phyloP scores from a whole-genome alignment of 2,888 invertebrate species.

The Seladonia tumulorum region DNA sequence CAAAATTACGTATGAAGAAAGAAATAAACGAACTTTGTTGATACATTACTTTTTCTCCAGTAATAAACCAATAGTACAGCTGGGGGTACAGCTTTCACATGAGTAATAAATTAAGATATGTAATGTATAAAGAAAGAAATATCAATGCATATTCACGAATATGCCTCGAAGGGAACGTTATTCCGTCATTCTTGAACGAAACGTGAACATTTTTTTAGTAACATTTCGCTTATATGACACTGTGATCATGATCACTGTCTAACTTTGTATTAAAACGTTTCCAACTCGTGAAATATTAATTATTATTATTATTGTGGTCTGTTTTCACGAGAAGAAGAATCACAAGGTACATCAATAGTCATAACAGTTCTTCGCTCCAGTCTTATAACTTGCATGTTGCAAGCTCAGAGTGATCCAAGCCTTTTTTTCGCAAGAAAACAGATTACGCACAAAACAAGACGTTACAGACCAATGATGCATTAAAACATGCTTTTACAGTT shows the following conservation, averaged over 20 bases:
- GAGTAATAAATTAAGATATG: conserved; percentile 63
- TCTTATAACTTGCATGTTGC: neutral
- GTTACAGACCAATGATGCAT: conserved; percentile 15
- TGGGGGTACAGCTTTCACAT: conserved; percentile 73
- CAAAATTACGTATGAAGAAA: conserved; percentile 67
- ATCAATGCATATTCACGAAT: conserved; percentile 51
- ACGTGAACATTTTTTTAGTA: neutral
- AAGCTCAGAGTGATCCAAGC: neutral
- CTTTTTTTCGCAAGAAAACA: neutral
- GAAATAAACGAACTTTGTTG: conserved; percentile 59
- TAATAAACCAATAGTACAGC: conserved; percentile 67
- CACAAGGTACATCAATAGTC: neutral
- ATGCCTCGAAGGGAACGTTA: conserved; percentile 68
- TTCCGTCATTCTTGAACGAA: conserved; percentile 15
- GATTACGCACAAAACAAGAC: neutral
- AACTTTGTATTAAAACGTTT: conserved; percentile 13
- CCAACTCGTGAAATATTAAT: neutral
- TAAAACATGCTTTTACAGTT: conserved; percentile 1
- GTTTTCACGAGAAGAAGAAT: neutral
- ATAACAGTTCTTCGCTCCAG: neutral
- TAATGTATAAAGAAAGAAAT: conserved; percentile 57
- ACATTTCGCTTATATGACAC: conserved; percentile 13
- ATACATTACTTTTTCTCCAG: conserved; percentile 69
- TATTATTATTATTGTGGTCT: neutral
- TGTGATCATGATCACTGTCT: conserved; percentile 2